Evolutionary conservation across 2,888 invertebrate genomes (phyloP).

Genomic region (Gastrophysa polygoni): DNA sequence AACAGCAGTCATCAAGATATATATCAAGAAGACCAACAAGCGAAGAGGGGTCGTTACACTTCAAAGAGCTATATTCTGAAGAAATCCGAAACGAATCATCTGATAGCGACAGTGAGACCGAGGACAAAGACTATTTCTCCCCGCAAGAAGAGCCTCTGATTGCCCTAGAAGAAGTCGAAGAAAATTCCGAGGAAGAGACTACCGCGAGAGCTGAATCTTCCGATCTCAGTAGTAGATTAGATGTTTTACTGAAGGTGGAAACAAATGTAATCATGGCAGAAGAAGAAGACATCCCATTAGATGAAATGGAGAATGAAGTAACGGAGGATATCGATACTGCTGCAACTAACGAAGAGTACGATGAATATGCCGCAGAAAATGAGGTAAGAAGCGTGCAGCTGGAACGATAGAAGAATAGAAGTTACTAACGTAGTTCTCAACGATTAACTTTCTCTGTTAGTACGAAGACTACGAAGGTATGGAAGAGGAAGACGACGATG

Average conservation of each 20-base stretch:
- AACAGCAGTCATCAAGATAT: neutral
- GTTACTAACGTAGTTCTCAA: no score
- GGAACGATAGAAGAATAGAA: neutral
- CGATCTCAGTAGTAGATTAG: constrained; percentile 29
- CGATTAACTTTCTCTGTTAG: neutral
- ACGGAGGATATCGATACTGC: neutral
- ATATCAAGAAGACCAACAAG: neutral
- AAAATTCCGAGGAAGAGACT: constrained; percentile 16
- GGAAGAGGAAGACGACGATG: constrained; percentile 37
- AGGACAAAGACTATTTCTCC: constrained; percentile 18
- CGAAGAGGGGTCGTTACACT: constrained; percentile 20
- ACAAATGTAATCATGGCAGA: constrained; percentile 12
- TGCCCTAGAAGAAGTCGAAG: constrained; percentile 22
- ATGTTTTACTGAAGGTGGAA: constrained; percentile 11
- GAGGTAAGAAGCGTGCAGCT: neutral
- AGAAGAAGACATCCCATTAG: constrained; percentile 2
- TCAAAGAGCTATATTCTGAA: constrained; percentile 23
- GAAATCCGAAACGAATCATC: constrained; percentile 21
- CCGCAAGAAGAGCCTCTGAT: constrained; percentile 3
- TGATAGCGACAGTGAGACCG: constrained; percentile 27
- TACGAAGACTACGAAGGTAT: neutral
- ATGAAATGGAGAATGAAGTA: neutral
- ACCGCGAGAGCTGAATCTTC: constrained; percentile 10
- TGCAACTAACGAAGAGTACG: neutral
- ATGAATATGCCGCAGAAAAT: neutral